phyloP scores from a whole-genome alignment of 2,113 vertebrate species.

The Sceloporus tristichus region DNA sequence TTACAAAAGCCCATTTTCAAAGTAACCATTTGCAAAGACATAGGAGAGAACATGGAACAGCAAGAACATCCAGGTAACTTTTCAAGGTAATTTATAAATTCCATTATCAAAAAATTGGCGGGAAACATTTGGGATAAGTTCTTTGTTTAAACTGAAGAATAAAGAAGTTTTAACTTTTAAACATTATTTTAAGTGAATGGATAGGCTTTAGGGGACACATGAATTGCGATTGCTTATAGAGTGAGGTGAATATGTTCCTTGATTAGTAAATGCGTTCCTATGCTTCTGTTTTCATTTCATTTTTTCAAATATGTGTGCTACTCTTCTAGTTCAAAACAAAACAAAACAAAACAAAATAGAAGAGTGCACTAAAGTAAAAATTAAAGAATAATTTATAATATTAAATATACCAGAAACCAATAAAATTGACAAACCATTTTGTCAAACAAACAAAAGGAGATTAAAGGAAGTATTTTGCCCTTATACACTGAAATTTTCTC shows the following conservation, averaged over 20 bases:
- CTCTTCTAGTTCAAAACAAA: too few relatives aligned
- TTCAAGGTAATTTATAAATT: slow-evolving; percentile 19
- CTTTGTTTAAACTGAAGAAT: not conserved
- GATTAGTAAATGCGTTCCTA: not conserved
- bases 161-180: not conserved
- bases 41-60: slow-evolving; percentile 23
- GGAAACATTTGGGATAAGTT: slow-evolving; percentile 20
- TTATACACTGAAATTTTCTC: too few relatives aligned
- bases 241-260: not conserved
- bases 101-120: slow-evolving; percentile 16
- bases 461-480: too few relatives aligned
- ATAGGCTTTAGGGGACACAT: not conserved
- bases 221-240: not conserved
- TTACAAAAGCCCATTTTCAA: not conserved
- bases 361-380: too few relatives aligned
- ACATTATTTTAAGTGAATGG: not conserved
- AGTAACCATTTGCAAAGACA: not conserved
- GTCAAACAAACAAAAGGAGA: too few relatives aligned
- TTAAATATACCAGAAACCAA: too few relatives aligned
- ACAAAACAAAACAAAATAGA: too few relatives aligned
- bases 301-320: too few relatives aligned
- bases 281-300: not conserved
- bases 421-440: too few relatives aligned
- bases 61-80: not conserved
- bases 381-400: too few relatives aligned